Evolutionary conservation across 2,113 vertebrate genomes (phyloP), one percentile per base, ranked within the genome.

Genomic region (Platysteira castanea): DNA sequence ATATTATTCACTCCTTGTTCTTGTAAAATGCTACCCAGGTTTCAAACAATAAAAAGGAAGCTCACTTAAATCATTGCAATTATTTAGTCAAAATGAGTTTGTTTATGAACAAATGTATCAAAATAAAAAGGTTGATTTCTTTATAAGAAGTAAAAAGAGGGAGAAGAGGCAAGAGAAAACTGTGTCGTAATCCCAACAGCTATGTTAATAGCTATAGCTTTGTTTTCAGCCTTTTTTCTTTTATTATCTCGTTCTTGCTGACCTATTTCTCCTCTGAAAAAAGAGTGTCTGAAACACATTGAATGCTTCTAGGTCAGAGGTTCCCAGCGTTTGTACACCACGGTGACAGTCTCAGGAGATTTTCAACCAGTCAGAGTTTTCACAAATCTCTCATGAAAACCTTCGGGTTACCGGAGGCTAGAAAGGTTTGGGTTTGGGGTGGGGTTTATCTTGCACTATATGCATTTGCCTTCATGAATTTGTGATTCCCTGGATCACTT

Each of bases 401-500:
- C 82, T 83, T 60, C 0, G 0, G 52, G 53, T 93, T 95, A 81
- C 41, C 10, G 0, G 52, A 92, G 68, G 47, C 31, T 82, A 60
- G 39, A 33, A 82, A 31, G 33, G 15, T 75, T 82, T 71, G 30
- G 46, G 7, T 4, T 89, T 79, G 24, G 15, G 81, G 76, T 8
- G 9, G 67, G 15, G 35, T 10, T 11, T 50, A 82, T 91, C 84
- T 81, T 73, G n/a, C 65, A 56, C 73, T 87, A 39, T 67, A 70
- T 46, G 23, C 64, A 87, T 92, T 84, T 91, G 56, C 60, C 75
- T 96, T 92, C 94, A 86, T 89, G 95, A 96, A 95, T 98, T 97
- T 97, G 93, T 3, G 47, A 96, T 95, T 96, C 95, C 95, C 93
- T 96, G 71, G 37, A 97, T 98, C 95, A 95, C 89, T 96, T 89